Base-by-base conservation (phyloP, 1,140 invertebrate species). In the Akabosia matsudoensis region DNA sequence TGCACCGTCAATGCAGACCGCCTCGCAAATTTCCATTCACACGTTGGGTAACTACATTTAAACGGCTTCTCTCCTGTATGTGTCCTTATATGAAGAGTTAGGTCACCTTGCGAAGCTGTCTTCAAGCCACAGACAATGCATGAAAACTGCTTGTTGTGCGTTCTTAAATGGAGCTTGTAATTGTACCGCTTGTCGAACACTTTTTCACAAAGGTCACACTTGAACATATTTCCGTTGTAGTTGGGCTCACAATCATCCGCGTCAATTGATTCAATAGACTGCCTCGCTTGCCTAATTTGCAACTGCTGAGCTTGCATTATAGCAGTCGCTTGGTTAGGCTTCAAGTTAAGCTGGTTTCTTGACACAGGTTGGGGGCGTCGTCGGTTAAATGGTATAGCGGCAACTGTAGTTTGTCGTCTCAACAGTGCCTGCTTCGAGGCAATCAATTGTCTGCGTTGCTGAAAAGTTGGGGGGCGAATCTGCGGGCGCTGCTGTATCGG, bases 11-110 rank as follows among this genome's bases (percentile, higher is more conserved):
- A n/a, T 30, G 61, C 61, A 2, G 61, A 67, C 7, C 61, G 24
- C n/a, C 61, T 67, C 3, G 7, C 7, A 30, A 67, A 67, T 30
- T 22, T 7, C 61, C 61, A 67, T n/a, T 67, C 61, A 22, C 61
- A 67, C 7, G 7, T 67, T 28, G 26, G 3, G 61, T 10, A 31
- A 18, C 37, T 45, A 45, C 61, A 67, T 22, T 67, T 24, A n/a
- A 67, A 67, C n/a, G 61, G 61, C 61, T 67, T 67, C 28, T 67
- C 61, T 4, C 61, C 61, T 13, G 61, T 67, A 28, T 72, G 70
- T 7, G 70, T 72, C 3, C 33, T 4, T 14, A 72, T 72, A 34
- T 72, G 70, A 2, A 45, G n/a, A 3, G 70, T 72, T 13, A 72
- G 24, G 30, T 45, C 33, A 24, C 37, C 70, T 22, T 72, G 70